Evolutionary conservation across 2,888 invertebrate genomes (phyloP).

Genomic region (Euplexia lucipara): DNA sequence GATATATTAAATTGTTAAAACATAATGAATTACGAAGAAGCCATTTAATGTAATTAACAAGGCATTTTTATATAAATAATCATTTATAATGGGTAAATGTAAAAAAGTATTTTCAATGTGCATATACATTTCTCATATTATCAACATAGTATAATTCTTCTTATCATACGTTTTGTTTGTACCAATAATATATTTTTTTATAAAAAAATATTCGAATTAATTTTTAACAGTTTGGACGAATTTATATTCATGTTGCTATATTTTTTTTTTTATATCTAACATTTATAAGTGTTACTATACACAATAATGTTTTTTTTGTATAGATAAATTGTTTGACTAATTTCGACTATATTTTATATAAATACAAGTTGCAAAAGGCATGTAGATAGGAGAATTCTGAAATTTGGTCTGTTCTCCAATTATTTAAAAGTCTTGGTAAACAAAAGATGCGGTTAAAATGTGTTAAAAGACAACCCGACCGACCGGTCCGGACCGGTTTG

Average conservation of each 20-base stretch:
- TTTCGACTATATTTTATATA: conserved; percentile 30
- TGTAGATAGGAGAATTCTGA: background rate
- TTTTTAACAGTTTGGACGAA: conserved; percentile 46
- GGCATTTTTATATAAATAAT: too few relatives aligned
- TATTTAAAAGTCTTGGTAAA: background rate
- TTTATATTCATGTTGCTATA: conserved; percentile 23
- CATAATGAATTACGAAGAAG: too few relatives aligned
- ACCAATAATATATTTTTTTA: conserved; percentile 44
- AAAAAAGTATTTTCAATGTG: conserved; percentile 7
- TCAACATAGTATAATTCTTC: conserved; percentile 19
- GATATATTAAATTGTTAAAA: too few relatives aligned
- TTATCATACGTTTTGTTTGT: conserved; percentile 16
- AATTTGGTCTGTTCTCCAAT: conserved; percentile 13
- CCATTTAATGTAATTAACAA: too few relatives aligned
- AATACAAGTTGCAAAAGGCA: conserved; percentile 7
- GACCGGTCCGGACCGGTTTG: too few relatives aligned
- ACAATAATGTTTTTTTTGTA: background rate
- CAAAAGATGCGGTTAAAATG: too few relatives aligned
- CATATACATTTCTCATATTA: conserved; percentile 36
- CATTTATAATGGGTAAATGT: background rate
- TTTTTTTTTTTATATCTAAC: conserved; percentile 37
- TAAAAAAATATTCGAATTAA: conserved; percentile 52
- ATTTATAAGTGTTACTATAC: conserved; percentile 26
- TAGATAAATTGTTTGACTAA: conserved; percentile 33
- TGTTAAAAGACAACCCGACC: too few relatives aligned